phyloP scores from a whole-genome alignment of 2,797 vertebrate species.

The Esox lucius region DNA sequence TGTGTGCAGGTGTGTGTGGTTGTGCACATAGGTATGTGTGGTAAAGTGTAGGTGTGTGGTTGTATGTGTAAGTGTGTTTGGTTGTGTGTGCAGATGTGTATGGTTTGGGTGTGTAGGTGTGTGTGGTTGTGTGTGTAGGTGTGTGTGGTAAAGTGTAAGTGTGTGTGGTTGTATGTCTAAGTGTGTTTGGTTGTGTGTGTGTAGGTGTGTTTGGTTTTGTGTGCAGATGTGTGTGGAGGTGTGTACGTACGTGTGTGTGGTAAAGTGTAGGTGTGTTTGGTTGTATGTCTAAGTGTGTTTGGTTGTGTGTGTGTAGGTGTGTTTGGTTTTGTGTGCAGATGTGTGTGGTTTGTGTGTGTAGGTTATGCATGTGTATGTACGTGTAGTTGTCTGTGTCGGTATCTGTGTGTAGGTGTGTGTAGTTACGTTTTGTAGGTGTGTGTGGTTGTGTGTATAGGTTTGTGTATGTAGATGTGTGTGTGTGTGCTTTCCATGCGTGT shows the following conservation, averaged over 20 bases:
- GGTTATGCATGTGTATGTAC: too few relatives aligned
- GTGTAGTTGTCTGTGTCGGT: too few relatives aligned
- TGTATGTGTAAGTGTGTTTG: background rate
- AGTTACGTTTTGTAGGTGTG: too few relatives aligned
- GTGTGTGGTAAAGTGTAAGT: background rate
- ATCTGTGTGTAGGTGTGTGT: too few relatives aligned
- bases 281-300: background rate
- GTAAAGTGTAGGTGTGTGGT: background rate
- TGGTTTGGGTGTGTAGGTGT: background rate
- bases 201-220: background rate
- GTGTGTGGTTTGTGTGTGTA: background rate
- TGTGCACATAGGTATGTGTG: background rate
- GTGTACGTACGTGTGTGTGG: background rate
- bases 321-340: background rate
- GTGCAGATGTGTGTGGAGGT: background rate
- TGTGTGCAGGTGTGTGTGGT: background rate
- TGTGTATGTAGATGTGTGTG: background rate
- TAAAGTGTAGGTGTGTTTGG: background rate
- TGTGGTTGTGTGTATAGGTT: background rate
- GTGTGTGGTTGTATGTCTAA: background rate
- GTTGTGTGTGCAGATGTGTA: background rate
- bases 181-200: background rate
- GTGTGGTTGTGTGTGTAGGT: background rate
- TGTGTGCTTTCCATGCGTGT: too few relatives aligned
- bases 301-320: background rate